Evolutionary conservation across 2,888 invertebrate species (phyloP).

Genomic region (Drosophila incognita): DNA sequence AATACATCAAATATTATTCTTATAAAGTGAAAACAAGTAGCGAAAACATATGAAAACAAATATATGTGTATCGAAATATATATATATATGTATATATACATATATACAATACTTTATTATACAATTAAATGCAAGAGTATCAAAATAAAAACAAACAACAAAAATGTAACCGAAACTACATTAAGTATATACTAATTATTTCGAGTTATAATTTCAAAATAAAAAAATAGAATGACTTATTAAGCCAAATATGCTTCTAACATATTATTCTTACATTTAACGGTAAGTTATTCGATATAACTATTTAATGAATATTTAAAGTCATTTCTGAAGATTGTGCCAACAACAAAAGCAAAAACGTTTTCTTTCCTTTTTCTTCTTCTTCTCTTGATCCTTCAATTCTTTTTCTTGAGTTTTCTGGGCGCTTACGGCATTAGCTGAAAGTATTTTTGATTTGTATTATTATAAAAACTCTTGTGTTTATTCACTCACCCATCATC

Average conservation of each 20-base stretch:
- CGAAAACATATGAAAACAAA: conserved; percentile 29
- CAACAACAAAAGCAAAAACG: background rate
- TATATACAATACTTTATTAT: conserved; percentile 64
- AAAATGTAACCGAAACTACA: conserved; percentile 52
- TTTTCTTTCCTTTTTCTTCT: background rate
- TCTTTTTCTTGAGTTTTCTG: background rate
- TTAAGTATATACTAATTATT: conserved; percentile 52
- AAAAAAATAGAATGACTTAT: conserved; percentile 71
- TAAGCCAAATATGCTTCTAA: conserved; percentile 14
- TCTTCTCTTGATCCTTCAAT: fast-evolving
- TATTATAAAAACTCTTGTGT: background rate
- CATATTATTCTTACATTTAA: background rate
- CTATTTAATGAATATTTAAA: background rate
- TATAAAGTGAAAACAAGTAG: conserved; percentile 65
- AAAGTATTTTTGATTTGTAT: background rate
- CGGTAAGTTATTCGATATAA: conserved; percentile 1
- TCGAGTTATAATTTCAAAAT: conserved; percentile 69
- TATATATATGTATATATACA: conserved; percentile 47
- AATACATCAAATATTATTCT: conserved; percentile 67
- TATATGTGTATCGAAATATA: conserved; percentile 32
- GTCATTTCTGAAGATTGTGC: background rate
- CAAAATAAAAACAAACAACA: conserved; percentile 32
- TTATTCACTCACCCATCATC: conserved; percentile 32
- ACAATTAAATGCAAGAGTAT: conserved; percentile 53
- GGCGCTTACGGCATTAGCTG: conserved; percentile 14